Evolutionary conservation across 2,888 invertebrate genomes (phyloP).

Genomic region (Eudemis profundana): DNA sequence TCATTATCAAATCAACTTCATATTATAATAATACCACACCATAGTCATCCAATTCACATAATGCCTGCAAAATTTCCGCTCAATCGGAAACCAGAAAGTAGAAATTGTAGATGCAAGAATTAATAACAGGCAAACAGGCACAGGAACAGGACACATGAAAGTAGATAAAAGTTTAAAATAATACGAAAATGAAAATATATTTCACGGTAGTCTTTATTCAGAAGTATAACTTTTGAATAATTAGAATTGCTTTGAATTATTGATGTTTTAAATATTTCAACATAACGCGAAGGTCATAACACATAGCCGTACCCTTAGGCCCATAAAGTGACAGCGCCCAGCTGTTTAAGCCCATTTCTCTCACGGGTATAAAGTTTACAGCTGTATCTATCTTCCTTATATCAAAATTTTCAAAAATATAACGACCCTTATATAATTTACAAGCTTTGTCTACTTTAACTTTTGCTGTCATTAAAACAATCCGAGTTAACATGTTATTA

Average conservation of each 20-base stretch:
- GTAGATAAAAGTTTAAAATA: too few relatives aligned
- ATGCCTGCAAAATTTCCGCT: too few relatives aligned
- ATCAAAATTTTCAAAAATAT: constrained; percentile 52
- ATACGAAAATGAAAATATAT: too few relatives aligned
- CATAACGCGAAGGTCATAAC: constrained; percentile 29
- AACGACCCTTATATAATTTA: constrained; percentile 53
- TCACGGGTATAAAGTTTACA: constrained; percentile 52
- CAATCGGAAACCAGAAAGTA: too few relatives aligned
- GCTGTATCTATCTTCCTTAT: constrained; percentile 52
- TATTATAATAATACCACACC: too few relatives aligned
- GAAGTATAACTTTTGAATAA: not conserved
- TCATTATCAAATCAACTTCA: too few relatives aligned
- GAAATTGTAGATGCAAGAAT: too few relatives aligned
- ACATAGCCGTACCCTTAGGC: constrained; percentile 47
- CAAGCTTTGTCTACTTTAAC: constrained; percentile 53
- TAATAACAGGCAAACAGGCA: too few relatives aligned
- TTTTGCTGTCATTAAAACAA: constrained; percentile 49
- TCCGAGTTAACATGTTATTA: constrained; percentile 52
- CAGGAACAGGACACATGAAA: too few relatives aligned
- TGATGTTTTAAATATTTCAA: constrained; percentile 15
- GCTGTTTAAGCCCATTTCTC: constrained; percentile 53
- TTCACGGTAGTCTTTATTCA: not conserved
- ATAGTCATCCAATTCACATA: too few relatives aligned
- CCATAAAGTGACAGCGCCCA: constrained; percentile 50
- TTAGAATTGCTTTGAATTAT: not conserved